Evolutionary conservation across 2,797 vertebrate genomes (phyloP).

Genomic region (Uromys caudimaculatus): DNA sequence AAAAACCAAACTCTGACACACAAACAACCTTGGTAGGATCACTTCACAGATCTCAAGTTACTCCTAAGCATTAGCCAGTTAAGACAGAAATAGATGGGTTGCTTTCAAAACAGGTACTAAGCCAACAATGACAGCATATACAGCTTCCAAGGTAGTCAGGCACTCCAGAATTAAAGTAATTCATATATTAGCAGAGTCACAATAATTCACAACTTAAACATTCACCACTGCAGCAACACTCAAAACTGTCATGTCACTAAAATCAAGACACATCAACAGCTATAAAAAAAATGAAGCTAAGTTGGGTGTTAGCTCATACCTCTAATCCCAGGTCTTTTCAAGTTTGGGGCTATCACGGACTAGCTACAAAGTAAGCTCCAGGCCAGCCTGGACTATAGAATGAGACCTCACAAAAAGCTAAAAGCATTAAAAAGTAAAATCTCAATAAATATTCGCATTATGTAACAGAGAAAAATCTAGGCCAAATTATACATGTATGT

Average conservation of each 20-base stretch:
- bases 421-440: neutral
- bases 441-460: constrained; percentile 40
- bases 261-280: constrained; percentile 52
- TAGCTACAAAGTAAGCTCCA: neutral
- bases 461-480: constrained; percentile 51
- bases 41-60: neutral
- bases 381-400: neutral
- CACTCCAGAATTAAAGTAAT: constrained; percentile 49
- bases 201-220: constrained; percentile 25
- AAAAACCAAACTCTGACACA: neutral
- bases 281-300: constrained; percentile 11
- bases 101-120: constrained; percentile 24
- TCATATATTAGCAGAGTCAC: neutral
- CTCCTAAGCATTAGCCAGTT: constrained; percentile 2
- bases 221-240: constrained; percentile 27
- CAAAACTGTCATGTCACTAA: constrained; percentile 26
- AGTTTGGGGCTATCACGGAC: neutral
- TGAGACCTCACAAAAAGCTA: neutral
- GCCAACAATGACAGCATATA: neutral
- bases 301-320: neutral
- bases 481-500: neutral
- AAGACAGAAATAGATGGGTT: constrained; percentile 45
- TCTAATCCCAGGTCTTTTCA: neutral
- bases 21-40: neutral
- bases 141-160: neutral